Base-by-base conservation (phyloP, 2,113 vertebrate genomes). In the Chionomys nivalis region DNA sequence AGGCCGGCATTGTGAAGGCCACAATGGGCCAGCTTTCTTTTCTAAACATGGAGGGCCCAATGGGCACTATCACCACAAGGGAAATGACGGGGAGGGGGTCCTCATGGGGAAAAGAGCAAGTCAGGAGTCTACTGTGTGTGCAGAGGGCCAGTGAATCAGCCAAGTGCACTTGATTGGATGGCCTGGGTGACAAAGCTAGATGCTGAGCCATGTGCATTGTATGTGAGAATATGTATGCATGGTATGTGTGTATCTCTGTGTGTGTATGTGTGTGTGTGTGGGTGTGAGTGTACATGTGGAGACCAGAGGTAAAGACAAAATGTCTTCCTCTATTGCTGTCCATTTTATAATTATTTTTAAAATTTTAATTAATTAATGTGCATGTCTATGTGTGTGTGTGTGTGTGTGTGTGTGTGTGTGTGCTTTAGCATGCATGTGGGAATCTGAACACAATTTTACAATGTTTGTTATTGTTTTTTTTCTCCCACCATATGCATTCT, bases 71-170 rank as follows among this genome's bases (percentile, higher is more conserved):
- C 89, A 2, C 14, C 33, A 9, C 58, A 31, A 39, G 85, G 72
- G 47, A n/a, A 1, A 6, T 2, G 26, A 10, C 2, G 1, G 39
- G 49, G 47, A 44, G 12, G n/a, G 10, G 1, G 1, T 17, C 70
- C 73, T 65, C 1, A 1, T 11, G 49, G 63, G 55, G 33, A 21
- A 1, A 1, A 0, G 24, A 9, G 33, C 1, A 0, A 2, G 36
- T 58, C 89, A 16, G 47, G 14, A 0, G 17, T 7, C 39, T 14
- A 9, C 78, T 0, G 5, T 14, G 23, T 26, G 13, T 3, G 33
- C 63, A 10, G 63, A 58, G 52, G 72, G 47, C 16, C 28, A 12
- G 87, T 1, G 21, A 26, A 26, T 36, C 83, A 55, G 19, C 13
- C 16, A 16, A 8, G 42, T 1, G 4, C 44, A 7, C 5, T 58